A percentile compares a stretch with the other conserved stretches of the same genome.
Evolutionary conservation across 2,113 vertebrate species (phyloP).

Genomic region (Lophius piscatorius): DNA sequence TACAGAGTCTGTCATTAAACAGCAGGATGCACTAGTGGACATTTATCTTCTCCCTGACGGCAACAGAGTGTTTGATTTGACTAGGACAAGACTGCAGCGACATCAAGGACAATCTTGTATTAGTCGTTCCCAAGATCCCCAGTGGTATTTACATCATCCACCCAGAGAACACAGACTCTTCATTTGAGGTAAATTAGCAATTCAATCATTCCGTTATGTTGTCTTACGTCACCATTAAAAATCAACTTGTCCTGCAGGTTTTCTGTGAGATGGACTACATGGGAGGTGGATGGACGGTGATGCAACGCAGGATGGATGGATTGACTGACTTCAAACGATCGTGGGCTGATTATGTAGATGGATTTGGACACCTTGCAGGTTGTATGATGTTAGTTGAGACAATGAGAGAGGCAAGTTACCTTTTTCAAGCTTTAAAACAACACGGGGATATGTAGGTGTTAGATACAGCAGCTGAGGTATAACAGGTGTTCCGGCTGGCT

Average conservation of each 20-base stretch:
- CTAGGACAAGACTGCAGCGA: constrained; percentile 90
- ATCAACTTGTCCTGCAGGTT: constrained; percentile 78
- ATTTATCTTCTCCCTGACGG: neutral
- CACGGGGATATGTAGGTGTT: neutral
- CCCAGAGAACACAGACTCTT: constrained; percentile 87
- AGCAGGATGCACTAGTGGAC: neutral
- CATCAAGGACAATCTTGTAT: constrained; percentile 87
- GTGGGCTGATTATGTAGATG: constrained; percentile 88
- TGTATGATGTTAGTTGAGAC: constrained; percentile 7
- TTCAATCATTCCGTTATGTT: neutral
- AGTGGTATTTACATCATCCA: constrained; percentile 93
- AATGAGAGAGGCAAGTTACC: neutral
- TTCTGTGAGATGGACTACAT: constrained; percentile 96
- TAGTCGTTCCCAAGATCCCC: constrained; percentile 89
- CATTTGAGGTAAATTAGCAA: constrained; percentile 85
- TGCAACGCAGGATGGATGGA: constrained; percentile 88
- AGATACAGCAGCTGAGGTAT: neutral
- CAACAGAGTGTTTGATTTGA: constrained; percentile 26
- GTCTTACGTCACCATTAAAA: neutral
- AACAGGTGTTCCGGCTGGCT: neutral
- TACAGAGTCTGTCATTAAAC: too few relatives aligned
- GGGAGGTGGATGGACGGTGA: constrained; percentile 92
- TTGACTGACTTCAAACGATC: constrained; percentile 85
- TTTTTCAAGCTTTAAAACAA: too few relatives aligned
- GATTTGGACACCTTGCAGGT: constrained; percentile 92